Evolutionary conservation across 2,888 invertebrate genomes (phyloP).

Genomic region (Nezara viridula): DNA sequence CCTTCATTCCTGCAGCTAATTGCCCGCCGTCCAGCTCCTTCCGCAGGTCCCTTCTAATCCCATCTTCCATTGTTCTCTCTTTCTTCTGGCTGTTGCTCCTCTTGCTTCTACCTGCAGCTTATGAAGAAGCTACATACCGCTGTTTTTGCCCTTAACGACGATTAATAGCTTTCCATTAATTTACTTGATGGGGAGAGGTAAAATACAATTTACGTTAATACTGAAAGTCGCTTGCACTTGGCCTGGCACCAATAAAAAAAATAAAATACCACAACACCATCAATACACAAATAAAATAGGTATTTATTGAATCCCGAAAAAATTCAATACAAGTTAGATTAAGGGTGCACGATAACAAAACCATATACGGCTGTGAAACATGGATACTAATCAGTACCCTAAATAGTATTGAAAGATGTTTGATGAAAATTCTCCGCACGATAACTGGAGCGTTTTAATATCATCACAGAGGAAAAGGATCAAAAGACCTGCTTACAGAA

Average conservation of each 20-base stretch:
- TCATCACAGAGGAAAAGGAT: no score
- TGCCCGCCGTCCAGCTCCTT: not conserved
- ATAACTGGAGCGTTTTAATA: no score
- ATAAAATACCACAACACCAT: no score
- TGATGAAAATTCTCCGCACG: no score
- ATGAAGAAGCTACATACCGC: not conserved
- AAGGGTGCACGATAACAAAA: no score
- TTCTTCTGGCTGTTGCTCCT: not conserved
- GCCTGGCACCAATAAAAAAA: not conserved
- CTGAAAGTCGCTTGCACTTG: not conserved
- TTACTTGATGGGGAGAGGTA: not conserved
- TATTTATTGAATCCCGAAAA: no score
- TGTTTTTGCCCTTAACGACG: not conserved
- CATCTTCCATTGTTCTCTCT: not conserved
- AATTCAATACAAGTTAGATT: no score
- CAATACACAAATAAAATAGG: no score
- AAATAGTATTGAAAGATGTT: no score
- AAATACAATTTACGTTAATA: not conserved
- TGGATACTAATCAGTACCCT: no score
- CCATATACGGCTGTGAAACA: no score
- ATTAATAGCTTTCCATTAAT: slow-evolving; percentile 9
- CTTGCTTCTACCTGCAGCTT: not conserved
- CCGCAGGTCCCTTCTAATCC: not conserved
- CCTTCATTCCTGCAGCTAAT: slow-evolving; percentile 30
- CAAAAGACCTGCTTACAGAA: no score